phyloP scores from a whole-genome alignment of 2,888 invertebrate species.

The Xanthorhoe spadicearia region DNA sequence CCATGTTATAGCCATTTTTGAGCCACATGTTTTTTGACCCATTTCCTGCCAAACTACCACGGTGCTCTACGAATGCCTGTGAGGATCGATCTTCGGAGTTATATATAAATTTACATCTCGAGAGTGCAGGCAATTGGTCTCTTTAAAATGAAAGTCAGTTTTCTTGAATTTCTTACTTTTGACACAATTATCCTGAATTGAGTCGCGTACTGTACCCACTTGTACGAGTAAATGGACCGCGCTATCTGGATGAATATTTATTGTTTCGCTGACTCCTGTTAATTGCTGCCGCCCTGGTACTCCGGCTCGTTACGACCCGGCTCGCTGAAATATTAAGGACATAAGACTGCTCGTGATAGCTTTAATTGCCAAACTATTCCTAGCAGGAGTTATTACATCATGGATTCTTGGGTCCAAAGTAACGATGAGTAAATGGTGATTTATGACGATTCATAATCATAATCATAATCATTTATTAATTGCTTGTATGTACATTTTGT shows the following conservation, averaged over 20 bases:
- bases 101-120: no score
- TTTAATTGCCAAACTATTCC: constrained; percentile 20
- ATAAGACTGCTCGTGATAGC: constrained; percentile 5
- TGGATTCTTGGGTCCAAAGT: neutral
- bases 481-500: no score
- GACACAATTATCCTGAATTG: neutral
- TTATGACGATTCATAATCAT: no score
- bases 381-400: constrained; percentile 15
- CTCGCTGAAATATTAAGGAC: constrained; percentile 28
- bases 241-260: constrained; percentile 42
- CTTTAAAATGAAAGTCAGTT: neutral
- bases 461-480: no score
- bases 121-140: no score
- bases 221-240: neutral
- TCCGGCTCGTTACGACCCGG: constrained; percentile 21
- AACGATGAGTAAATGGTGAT: neutral
- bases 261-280: constrained; percentile 30
- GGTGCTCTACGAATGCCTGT: no score
- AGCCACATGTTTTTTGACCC: no score
- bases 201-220: constrained; percentile 2
- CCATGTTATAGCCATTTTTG: no score
- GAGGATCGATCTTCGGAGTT: no score
- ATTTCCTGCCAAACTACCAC: no score
- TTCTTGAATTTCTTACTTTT: no score
- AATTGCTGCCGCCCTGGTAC: constrained; percentile 41